Evolutionary conservation across 1,140 invertebrate species (phyloP).

Genomic region (Zeugodacus cucurbitae): DNA sequence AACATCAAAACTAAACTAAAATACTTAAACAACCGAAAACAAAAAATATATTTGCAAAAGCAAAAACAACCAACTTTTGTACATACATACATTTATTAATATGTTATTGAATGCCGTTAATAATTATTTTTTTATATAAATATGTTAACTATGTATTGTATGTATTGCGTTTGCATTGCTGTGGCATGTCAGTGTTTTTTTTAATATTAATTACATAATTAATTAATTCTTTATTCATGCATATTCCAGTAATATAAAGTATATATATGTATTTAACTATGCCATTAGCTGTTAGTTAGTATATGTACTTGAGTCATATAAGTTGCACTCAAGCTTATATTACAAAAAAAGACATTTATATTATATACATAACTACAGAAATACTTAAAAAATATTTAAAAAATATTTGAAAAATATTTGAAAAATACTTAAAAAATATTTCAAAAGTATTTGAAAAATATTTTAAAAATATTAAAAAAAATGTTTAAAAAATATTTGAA

Average conservation of each 20-base stretch:
- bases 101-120: not conserved
- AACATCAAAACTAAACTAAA: not conserved
- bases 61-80: not conserved
- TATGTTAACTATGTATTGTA: not conserved
- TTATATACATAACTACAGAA: not conserved
- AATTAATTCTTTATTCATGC: not conserved
- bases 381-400: not conserved
- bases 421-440: too few relatives aligned
- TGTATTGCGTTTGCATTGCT: not conserved
- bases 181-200: not conserved
- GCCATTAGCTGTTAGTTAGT: not conserved
- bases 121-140: not conserved
- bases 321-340: not conserved
- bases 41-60: not conserved
- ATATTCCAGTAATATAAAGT: not conserved
- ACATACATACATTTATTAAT: not conserved
- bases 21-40: too few relatives aligned
- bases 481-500: too few relatives aligned
- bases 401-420: too few relatives aligned
- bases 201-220: not conserved
- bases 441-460: too few relatives aligned
- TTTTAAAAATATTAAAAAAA: too few relatives aligned
- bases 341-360: not conserved
- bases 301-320: not conserved
- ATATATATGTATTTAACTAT: not conserved